Evolutionary conservation across 2,888 invertebrate species (phyloP).

Genomic region (Oasisia sp.): DNA sequence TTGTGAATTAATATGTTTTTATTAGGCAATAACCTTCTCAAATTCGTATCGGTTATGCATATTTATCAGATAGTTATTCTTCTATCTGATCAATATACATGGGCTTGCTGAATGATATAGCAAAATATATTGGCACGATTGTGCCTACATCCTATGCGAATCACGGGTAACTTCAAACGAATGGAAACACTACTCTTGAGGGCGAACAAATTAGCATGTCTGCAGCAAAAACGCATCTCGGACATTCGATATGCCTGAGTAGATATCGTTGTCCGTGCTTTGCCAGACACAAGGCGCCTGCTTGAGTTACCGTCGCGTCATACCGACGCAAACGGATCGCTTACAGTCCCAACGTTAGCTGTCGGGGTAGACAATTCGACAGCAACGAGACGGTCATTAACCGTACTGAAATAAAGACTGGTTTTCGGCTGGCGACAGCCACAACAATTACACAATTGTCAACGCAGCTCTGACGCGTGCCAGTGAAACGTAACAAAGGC

Average conservation of each 20-base stretch:
- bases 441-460: not conserved
- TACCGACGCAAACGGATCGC: not conserved
- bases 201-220: not conserved
- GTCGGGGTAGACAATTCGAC: constrained; percentile 1
- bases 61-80: not conserved
- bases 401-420: not conserved
- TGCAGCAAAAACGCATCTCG: not conserved
- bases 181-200: not conserved
- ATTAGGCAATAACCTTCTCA: not conserved
- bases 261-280: not conserved
- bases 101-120: not conserved
- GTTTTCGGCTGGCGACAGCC: not conserved
- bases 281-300: not conserved
- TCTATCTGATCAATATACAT: not conserved
- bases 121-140: no score
- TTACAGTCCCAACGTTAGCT: not conserved
- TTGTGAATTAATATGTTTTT: not conserved
- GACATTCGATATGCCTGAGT: not conserved
- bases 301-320: not conserved
- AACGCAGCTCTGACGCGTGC: not conserved
- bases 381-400: not conserved
- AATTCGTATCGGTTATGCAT: not conserved
- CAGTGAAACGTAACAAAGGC: not conserved
- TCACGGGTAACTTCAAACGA: not conserved
- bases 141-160: not conserved